These are phyloP conservation scores for Periplaneta americana DNA, from an alignment of 1,140 invertebrate genomes.

Conservation along the genomic window DNA sequence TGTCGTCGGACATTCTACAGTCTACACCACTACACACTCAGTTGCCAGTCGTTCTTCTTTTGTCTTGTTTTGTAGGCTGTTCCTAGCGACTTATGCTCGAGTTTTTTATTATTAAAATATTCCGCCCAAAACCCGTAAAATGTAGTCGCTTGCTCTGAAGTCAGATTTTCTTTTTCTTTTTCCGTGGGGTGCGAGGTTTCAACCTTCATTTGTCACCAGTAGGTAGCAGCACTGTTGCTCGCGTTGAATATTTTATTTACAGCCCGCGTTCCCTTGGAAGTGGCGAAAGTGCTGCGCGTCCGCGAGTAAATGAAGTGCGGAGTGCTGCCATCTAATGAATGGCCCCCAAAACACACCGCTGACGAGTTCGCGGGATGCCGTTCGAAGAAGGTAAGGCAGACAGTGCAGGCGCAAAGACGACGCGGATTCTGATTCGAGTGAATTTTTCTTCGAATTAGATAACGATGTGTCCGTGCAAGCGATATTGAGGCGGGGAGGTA, in stretches of 20 bases:
- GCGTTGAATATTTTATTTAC: neutral
- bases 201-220: neutral
- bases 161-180: neutral
- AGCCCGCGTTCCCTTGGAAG: no score
- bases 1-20: no score
- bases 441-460: no score
- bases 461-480: no score
- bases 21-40: no score
- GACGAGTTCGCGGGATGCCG: neutral
- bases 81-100: no score
- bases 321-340: neutral
- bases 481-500: no score
- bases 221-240: neutral
- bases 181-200: neutral
- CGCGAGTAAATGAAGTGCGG: neutral
- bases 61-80: no score
- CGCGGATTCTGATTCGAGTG: no score
- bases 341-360: no score
- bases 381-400: neutral
- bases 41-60: no score
- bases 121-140: neutral
- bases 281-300: neutral
- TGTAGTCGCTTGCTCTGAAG: neutral
- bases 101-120: neutral
- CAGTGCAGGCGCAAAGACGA: no score